Base-by-base conservation (phyloP, 2,888 invertebrate genomes). In the Epinotia ramella region DNA sequence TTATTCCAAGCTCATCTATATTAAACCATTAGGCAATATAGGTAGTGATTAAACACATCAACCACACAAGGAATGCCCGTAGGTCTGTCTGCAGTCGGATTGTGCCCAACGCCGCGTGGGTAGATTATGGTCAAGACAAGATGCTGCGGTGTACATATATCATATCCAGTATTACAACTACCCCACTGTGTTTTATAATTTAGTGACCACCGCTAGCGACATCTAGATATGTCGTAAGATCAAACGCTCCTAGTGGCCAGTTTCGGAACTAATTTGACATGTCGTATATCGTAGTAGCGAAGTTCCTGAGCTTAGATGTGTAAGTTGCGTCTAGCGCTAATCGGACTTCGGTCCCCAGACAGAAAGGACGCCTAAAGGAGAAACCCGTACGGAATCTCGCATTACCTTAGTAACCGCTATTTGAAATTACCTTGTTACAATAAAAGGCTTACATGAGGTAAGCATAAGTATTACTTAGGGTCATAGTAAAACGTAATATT, bases 111-210 rank as follows among this genome's bases (percentile, higher is more conserved):
- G 46, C 57, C 62, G 77, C 75, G 79, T 73, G 80, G 79, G 77
- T 73, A 79, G 78, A 80, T 80, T 80, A 80, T 75, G 73, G 78
- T 77, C 62, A 77, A 78, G 79, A 60, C 75, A 78, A 77, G 79
- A 66, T 63, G 63, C 68, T 68, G 60, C 60, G 64, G 72, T 60
- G 9, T 44, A 59, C 46, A 62, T 20, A 57, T 11, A 12, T 46
- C 5, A 44, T 69, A n/a, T 11, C 44, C 69, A 46, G 69, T 60
- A 69, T 44, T 46, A 44, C n/a, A 44, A 69, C 69, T 53, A 56
- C 53, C 9, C 33, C 16, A 53, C 16, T 28, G n/a, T 53, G 33
- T 24, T 28, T 0, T 3, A 63, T 24, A 13, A 62, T 33, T 16
- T 11, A 13, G 20, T 33, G 67, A 13, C 33, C 56, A 13, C 24